A percentile compares a stretch with the other conserved stretches of the same genome.
Conservation (phyloP, 1,140 invertebrate species). For the Protaetia brevitarsis region DNA sequence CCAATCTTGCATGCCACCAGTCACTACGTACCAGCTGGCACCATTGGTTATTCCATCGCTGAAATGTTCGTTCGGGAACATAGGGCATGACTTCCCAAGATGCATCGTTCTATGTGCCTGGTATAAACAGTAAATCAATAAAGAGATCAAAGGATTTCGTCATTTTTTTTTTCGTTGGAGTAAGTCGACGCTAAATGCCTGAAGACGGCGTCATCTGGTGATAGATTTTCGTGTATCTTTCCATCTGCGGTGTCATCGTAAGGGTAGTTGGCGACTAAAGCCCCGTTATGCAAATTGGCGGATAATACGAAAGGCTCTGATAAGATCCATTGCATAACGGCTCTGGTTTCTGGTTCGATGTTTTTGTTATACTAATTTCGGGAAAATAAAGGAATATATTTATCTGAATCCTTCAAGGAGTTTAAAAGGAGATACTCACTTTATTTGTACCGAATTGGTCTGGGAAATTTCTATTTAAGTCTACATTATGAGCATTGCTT, state of each 20-base stretch:
- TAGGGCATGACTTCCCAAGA: constrained; percentile 68
- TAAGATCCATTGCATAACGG: constrained; percentile 89
- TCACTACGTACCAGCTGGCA: constrained; percentile 84
- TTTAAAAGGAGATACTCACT: constrained; percentile 48
- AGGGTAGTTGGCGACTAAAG: constrained; percentile 91
- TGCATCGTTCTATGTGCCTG: constrained; percentile 81
- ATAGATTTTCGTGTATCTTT: constrained; percentile 51
- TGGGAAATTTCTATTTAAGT: constrained; percentile 97
- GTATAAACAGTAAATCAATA: too few relatives aligned
- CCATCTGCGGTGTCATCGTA: constrained; percentile 69
- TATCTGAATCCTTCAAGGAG: neutral
- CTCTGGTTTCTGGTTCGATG: constrained; percentile 81
- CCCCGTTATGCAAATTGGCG: constrained; percentile 94
- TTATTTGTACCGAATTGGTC: constrained; percentile 74
- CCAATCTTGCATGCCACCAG: constrained; percentile 98
- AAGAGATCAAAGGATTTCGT: constrained; percentile 28
- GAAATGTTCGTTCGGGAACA: constrained; percentile 66
- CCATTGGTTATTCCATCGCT: constrained; percentile 87
- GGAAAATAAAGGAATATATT: constrained; percentile 34
- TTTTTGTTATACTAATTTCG: constrained; percentile 61
- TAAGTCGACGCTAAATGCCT: constrained; percentile 78
- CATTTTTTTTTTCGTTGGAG: constrained; percentile 61
- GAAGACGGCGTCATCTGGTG: constrained; percentile 85
- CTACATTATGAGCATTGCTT: constrained; percentile 76
- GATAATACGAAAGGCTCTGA: constrained; percentile 90